A percentile compares a stretch with the other conserved stretches of the same genome.
Evolutionary conservation across 2,888 invertebrate species (phyloP).

Genomic region (Crioceris asparagi): DNA sequence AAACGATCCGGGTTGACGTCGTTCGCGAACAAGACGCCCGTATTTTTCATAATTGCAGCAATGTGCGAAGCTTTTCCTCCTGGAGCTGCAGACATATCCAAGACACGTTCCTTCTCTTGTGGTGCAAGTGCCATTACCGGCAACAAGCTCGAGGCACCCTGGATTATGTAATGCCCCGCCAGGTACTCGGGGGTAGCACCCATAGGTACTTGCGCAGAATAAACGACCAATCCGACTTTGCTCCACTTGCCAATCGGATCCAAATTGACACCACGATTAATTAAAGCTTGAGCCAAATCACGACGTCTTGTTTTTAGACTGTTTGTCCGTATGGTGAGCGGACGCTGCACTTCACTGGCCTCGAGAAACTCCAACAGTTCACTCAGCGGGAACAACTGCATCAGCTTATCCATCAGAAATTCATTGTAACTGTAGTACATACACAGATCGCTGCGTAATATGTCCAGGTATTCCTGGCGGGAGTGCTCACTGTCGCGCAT

Average conservation of each 20-base stretch:
- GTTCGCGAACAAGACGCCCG: constrained; percentile 92
- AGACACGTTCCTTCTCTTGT: constrained; percentile 84
- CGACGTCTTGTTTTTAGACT: constrained; percentile 85
- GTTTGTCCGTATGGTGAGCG: constrained; percentile 87
- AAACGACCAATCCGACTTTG: constrained; percentile 93
- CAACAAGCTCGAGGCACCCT: constrained; percentile 77
- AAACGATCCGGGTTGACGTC: constrained; percentile 84
- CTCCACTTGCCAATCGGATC: constrained; percentile 99
- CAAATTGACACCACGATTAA: constrained; percentile 93
- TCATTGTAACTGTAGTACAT: constrained; percentile 96
- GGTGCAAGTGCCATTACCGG: constrained; percentile 98
- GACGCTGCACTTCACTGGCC: constrained; percentile 76
- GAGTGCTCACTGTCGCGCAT: constrained; percentile 57
- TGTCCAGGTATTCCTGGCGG: constrained; percentile 69
- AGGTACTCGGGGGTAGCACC: constrained; percentile 82
- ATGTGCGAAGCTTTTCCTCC: constrained; percentile 99
- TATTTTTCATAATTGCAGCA: constrained; percentile 96
- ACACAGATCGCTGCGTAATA: constrained; percentile 78
- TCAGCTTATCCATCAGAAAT: constrained; percentile 84
- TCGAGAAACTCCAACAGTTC: constrained; percentile 92
- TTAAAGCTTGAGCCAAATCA: constrained; percentile 88
- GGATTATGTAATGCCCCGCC: constrained; percentile 18
- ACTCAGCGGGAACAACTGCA: constrained; percentile 77
- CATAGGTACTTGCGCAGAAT: constrained; percentile 90
- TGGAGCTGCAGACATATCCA: constrained; percentile 97